phyloP scores from a whole-genome alignment of 2,888 invertebrate species.

The Myopa testacea region DNA sequence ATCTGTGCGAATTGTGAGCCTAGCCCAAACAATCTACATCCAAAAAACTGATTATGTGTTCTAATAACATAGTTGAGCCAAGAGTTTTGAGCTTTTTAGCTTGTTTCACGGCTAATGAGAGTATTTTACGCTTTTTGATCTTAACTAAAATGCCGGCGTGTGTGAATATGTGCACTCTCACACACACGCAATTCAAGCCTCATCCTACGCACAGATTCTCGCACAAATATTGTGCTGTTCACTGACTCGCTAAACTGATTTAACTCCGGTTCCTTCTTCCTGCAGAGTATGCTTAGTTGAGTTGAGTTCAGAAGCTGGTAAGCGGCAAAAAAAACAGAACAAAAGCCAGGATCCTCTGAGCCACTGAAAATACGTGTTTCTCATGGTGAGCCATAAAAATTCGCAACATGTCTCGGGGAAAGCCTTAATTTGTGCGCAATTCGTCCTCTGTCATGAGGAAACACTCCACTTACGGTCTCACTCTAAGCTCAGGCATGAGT shows the following conservation, averaged over 20 bases:
- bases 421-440: background rate
- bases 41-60: too few relatives aligned
- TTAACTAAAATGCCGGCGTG: conserved; percentile 1
- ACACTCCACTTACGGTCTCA: background rate
- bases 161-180: background rate
- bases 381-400: conserved; percentile 7
- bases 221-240: background rate
- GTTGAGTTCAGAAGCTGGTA: background rate
- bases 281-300: background rate
- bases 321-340: background rate
- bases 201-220: too few relatives aligned
- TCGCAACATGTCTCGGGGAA: conserved; percentile 9
- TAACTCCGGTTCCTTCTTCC: background rate
- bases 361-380: conserved; percentile 2
- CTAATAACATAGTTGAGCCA: too few relatives aligned
- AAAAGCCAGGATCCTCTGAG: background rate
- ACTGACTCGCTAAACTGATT: background rate
- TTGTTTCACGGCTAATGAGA: conserved; percentile 10
- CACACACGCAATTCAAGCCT: background rate
- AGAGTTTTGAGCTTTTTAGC: background rate
- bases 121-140: conserved; percentile 1
- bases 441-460: background rate
- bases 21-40: too few relatives aligned
- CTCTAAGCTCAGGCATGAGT: background rate
- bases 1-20: too few relatives aligned